Evolutionary conservation across 2,888 invertebrate genomes (phyloP).

Genomic region (Pycnomerus fuliginosus): DNA sequence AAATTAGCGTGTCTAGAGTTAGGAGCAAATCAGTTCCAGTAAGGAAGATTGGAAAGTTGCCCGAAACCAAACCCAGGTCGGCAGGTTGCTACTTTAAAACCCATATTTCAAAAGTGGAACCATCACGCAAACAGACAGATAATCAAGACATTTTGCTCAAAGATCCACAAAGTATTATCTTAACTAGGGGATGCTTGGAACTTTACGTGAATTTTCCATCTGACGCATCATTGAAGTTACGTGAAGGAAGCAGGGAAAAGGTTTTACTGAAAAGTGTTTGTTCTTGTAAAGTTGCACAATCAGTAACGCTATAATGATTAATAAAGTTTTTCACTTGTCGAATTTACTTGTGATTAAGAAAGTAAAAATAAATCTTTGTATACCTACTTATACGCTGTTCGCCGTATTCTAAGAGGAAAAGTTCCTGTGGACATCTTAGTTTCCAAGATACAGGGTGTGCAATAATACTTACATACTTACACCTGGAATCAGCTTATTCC

Average conservation of each 20-base stretch:
- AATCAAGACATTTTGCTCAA: constrained; percentile 4
- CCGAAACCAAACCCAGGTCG: no score
- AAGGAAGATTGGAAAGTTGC: constrained; percentile 13
- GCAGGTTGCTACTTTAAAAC: background rate
- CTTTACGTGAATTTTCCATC: constrained; percentile 50
- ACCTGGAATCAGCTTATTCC: no score
- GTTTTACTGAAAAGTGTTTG: constrained; percentile 35
- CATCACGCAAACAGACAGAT: background rate
- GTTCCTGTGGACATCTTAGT: no score
- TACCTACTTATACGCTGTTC: no score
- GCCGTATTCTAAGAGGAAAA: no score
- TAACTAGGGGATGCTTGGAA: constrained; percentile 47
- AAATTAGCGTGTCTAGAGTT: constrained; percentile 33
- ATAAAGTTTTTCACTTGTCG: no score
- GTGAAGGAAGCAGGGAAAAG: constrained; percentile 40
- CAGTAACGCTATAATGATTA: no score
- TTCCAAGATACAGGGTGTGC: no score
- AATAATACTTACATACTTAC: no score
- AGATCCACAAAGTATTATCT: constrained; percentile 41
- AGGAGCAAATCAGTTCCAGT: constrained; percentile 43
- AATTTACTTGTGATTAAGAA: no score
- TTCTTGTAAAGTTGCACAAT: constrained; percentile 34
- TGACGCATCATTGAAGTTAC: constrained; percentile 45
- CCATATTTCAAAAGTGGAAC: background rate
- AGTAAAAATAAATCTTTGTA: no score